Base-by-base conservation (phyloP, 92 coral and sea anemone genomes). In the Porites divaricata region DNA sequence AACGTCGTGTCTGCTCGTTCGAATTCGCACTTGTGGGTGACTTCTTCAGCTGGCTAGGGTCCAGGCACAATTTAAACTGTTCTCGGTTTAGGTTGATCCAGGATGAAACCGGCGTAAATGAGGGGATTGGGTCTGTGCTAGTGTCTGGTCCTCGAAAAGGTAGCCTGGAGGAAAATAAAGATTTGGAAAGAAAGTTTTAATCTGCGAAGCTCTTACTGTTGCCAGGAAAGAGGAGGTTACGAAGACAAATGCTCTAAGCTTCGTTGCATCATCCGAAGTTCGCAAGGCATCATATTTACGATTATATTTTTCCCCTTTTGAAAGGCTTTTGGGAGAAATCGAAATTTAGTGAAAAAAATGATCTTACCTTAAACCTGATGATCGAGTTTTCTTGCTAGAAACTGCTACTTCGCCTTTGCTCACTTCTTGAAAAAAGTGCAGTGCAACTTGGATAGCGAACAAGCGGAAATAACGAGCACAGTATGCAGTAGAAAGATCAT, bases 21-120 rank as follows among this genome's bases (percentile, higher is more conserved):
- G 89, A 90, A 62, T 94, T 96, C 12, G 99, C 99, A 68, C 86
- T 90, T 17, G 98, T 94, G 22, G 99, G 98, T 8, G 96, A 88
- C 75, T 81, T 85, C 68, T 78, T 92, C 22, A 92, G 72, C 73
- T 90, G 89, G 79, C 91, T 88, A 28, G 92, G 93, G 73, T 93
- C 90, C 73, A 91, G 84, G 78, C 93, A 87, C 87, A 88, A 79
- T 63, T 87, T 84, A 66, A 93, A 86, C 64, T 70, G 90, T 45
- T 89, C 89, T 65, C 91, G 90, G n/a, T 91, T 88, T 69, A 94
- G 89, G 65, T 91, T 80, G 22, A 94, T 88, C 98, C 98, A 94
- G 14, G 94, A 92, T 19, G 98, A 94, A 81, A 92, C 94, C 16
- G 94, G 98, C 23, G 88, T 74, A 70, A 83, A 92, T 15, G 89